Base-by-base conservation (phyloP, 2,888 invertebrate species). In the Galerucella nymphaeae region DNA sequence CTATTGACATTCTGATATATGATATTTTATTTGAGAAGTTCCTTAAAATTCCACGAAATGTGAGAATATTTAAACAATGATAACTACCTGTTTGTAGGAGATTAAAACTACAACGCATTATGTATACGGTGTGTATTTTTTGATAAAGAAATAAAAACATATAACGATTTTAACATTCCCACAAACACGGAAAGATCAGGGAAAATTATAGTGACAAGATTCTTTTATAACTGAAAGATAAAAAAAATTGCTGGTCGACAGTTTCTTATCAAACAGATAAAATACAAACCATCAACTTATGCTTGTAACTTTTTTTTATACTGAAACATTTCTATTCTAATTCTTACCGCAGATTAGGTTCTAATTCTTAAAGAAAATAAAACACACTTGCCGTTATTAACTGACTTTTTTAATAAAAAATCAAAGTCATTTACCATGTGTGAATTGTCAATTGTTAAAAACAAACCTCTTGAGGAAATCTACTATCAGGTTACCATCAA, bases 401-500 rank as follows among this genome's bases (percentile, higher is more conserved):
- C 6, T 5, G 14, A 6, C 14, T n/a, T n/a, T 48, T n/a, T 48
- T n/a, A 48, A n/a, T 48, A 48, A 48, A 48, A n/a, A 48, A 14
- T n/a, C 48, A 48, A 48, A 48, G n/a, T 48, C 48, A 13, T 18
- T 18, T 2, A 20, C n/a, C 55, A 20, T n/a, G 9, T 55, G 55
- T 18, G 9, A 55, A 55, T 55, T 55, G 2, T 55, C 11, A 55
- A 55, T 20, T 55, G 20, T 55, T 30, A 6, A 30, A 11, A 18
- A 11, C 18, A 18, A 16, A n/a, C 2, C 18, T 23, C n/a, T 30
- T 59, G 14, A 62, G 62, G 62, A 62, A 62, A 62, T 20, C 18
- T 42, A 14, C 3, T 62, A 62, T 62, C 62, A 14, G 13, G 20
- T 62, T 62, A 45, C 62, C 13, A 38, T 9, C n/a, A 63, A 48